Conservation (phyloP, 2,113 vertebrate genomes). For the Craseonycteris thonglongyai region DNA sequence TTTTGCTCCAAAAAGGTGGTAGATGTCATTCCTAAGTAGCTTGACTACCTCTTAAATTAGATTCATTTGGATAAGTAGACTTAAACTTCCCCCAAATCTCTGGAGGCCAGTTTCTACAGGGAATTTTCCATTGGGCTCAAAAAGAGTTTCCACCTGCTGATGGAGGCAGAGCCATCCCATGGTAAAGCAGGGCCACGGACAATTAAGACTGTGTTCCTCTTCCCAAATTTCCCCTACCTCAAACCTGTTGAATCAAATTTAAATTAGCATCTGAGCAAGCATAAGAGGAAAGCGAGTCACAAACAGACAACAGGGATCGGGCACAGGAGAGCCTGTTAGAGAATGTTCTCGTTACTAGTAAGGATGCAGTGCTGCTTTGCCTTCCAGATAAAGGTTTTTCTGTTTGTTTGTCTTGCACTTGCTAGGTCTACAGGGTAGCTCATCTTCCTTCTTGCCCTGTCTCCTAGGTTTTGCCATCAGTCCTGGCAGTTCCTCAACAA, state of each 20-base stretch:
- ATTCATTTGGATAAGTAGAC: neutral
- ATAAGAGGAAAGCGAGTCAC: neutral
- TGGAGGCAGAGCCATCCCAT: neutral
- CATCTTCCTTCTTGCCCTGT: neutral
- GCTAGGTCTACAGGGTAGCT: neutral
- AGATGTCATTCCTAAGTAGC: neutral
- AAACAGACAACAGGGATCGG: neutral
- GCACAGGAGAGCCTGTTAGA: fast-evolving
- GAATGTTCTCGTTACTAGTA: neutral
- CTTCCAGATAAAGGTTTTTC: neutral
- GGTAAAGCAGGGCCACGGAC: neutral
- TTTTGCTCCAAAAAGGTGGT: neutral
- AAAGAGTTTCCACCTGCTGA: neutral
- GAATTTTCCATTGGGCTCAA: neutral
- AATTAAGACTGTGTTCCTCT: neutral
- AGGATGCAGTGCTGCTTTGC: neutral
- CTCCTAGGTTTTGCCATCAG: neutral
- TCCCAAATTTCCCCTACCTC: neutral
- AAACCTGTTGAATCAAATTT: neutral
- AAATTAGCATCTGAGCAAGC: neutral
- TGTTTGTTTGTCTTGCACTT: neutral
- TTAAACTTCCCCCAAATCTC: neutral
- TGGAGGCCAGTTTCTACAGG: neutral
- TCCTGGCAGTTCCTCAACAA: neutral
- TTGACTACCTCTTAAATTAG: neutral